Percentiles rank a stretch among this genome's conserved stretches.
These are phyloP conservation scores for Orchesellides sinensis DNA, from an alignment of 2,888 invertebrate species.

Conservation along the genomic window DNA sequence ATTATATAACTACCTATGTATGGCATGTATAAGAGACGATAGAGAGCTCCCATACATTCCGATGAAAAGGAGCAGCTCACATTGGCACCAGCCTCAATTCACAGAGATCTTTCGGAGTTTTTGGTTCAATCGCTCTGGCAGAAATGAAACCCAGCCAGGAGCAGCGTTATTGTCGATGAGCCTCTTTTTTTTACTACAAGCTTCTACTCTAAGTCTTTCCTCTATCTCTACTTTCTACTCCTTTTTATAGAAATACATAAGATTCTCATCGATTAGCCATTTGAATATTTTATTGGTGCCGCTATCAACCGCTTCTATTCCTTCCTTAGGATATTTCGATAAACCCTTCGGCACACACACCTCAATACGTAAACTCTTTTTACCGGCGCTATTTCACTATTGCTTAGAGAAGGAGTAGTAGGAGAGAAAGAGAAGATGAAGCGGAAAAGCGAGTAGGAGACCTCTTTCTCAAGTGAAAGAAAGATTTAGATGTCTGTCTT, in stretches of 20 bases:
- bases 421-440: slow-evolving; percentile 5
- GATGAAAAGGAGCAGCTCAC: slow-evolving; percentile 25
- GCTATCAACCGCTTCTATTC: slow-evolving; percentile 50
- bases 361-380: slow-evolving; percentile 17
- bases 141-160: slow-evolving; percentile 47
- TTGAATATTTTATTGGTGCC: slow-evolving; percentile 65
- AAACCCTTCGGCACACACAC: slow-evolving; percentile 48
- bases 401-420: slow-evolving; percentile 10
- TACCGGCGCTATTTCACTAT: slow-evolving; percentile 1
- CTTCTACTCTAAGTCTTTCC: slow-evolving; percentile 28
- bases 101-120: slow-evolving; percentile 55
- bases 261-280: slow-evolving; percentile 67
- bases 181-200: slow-evolving; percentile 3
- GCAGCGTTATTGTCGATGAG: slow-evolving; percentile 26
- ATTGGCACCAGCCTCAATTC: slow-evolving; percentile 2
- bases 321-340: slow-evolving; percentile 43
- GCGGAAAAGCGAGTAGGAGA: slow-evolving; percentile 12
- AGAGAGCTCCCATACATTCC: no score
- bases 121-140: slow-evolving; percentile 55
- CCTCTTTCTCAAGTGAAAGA: slow-evolving; percentile 17
- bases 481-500: slow-evolving; percentile 65
- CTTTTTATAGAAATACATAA: slow-evolving; percentile 51
- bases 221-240: slow-evolving; percentile 35
- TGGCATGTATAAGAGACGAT: no score
- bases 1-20: neutral